phyloP scores from a whole-genome alignment of 2,113 vertebrate genomes.

The Amblyopsis rosae region DNA sequence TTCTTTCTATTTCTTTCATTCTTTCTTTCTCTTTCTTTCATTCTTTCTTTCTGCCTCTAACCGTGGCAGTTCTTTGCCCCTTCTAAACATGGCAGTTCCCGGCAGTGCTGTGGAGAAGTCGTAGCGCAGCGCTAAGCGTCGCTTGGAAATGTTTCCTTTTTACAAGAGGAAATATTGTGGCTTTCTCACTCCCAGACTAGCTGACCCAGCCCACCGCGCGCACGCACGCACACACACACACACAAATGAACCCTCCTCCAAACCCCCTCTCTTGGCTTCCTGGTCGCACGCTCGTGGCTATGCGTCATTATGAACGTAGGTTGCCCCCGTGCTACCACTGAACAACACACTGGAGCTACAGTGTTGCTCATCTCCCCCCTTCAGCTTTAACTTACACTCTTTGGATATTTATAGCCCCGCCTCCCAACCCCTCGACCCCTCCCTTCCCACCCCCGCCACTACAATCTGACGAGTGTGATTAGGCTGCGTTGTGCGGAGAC shows the following conservation, averaged over 20 bases:
- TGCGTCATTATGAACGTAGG: conserved; percentile 47
- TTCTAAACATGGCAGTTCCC: conserved; percentile 4
- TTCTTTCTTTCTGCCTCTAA: conserved; percentile 12
- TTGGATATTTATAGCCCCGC: conserved; percentile 61
- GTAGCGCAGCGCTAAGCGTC: conserved; percentile 72
- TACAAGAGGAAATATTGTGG: conserved; percentile 77
- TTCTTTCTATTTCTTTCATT: background rate
- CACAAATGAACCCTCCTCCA: conserved; percentile 30
- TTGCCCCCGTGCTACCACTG: conserved; percentile 44
- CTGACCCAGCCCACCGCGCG: background rate
- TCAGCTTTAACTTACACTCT: conserved; percentile 45
- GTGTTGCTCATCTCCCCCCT: conserved; percentile 8
- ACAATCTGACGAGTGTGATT: conserved; percentile 37
- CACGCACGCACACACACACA: background rate
- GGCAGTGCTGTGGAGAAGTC: conserved; percentile 55
- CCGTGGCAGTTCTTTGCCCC: conserved; percentile 19
- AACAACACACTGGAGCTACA: conserved; percentile 31
- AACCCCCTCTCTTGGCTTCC: conserved; percentile 28
- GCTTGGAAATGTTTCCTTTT: conserved; percentile 78
- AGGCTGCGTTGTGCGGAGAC: conserved; percentile 48
- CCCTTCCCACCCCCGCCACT: conserved; percentile 14
- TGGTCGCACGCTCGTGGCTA: conserved; percentile 54
- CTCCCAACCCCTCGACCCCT: conserved; percentile 11
- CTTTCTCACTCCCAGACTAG: conserved; percentile 60
- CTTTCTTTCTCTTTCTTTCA: background rate